Base-by-base conservation (phyloP, 2,113 vertebrate species). In the Caretta caretta region DNA sequence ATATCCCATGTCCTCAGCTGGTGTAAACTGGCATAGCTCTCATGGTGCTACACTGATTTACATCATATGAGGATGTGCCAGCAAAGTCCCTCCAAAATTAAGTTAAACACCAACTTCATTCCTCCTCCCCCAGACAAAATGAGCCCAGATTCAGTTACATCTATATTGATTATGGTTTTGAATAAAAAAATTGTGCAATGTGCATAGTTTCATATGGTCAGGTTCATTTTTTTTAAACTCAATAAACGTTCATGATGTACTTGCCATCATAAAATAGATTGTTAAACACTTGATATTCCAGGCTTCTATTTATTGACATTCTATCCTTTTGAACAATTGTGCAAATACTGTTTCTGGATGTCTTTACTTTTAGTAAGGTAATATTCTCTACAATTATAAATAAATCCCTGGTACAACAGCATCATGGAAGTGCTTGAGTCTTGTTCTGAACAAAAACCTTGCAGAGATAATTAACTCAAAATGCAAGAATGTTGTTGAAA, bases 401-500 rank as follows among this genome's bases (percentile, higher is more conserved):
- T 96, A 94, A 97, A 93, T 19, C 22, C 75, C 48, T 90, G 72
- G 78, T 87, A 95, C 72, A 96, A 97, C 87, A 94, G 65, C 14
- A 62, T 38, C 83, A 90, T 88, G 94, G 89, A 85, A 97, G 96
- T 82, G 89, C 78, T 88, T 89, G 62, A 93, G 92, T 86, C 93
- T 92, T 96, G 51, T 87, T 96, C 80, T 78, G 88, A 97, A 96
- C 83, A 95, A 96, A 85, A 97, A 95, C 89, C 91, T 89, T 92
- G 62, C 79, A 93, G 80, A 86, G 83, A 95, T 94, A 97, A 98
- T 97, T 97, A 92, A 87, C 89, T 96, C 56, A 95, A 93, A 98
- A 97, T 97, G 90, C 86, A 96, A 92, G 83, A 88, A 93, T 90
- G 94, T 96, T 93, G 80, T 97, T 96, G 94, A 97, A 98, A 92